Evolutionary conservation across 2,888 invertebrate species (phyloP).

Genomic region (Hydrotaea diabolus): DNA sequence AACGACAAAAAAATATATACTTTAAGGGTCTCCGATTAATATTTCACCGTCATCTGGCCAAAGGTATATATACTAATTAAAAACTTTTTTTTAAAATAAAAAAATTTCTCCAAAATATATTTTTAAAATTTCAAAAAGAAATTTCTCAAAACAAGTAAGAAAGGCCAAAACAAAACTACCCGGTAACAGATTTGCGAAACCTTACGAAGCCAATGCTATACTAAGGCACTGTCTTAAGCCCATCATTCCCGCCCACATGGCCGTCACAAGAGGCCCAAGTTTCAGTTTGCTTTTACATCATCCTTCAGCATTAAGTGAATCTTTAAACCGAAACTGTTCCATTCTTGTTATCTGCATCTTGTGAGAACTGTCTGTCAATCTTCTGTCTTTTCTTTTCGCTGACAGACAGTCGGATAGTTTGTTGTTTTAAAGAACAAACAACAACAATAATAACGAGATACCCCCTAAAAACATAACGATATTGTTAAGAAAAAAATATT

Average conservation of each 20-base stretch:
- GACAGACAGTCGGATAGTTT: slow-evolving; percentile 44
- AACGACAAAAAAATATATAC: too few species aligned
- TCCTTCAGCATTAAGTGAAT: slow-evolving; percentile 35
- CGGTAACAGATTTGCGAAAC: too few species aligned
- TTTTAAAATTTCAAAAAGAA: too few species aligned
- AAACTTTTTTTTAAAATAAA: too few species aligned
- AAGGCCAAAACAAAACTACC: too few species aligned
- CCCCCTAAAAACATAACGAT: neutral
- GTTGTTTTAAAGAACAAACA: slow-evolving; percentile 37
- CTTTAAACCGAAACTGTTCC: slow-evolving; percentile 16
- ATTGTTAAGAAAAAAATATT: slow-evolving; percentile 14
- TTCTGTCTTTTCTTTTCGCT: slow-evolving; percentile 31
- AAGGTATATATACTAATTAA: too few species aligned
- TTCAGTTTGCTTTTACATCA: neutral
- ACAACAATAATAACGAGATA: slow-evolving; percentile 20
- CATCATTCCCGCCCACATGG: neutral
- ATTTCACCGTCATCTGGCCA: too few species aligned
- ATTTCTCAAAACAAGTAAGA: too few species aligned
- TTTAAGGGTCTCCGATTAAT: too few species aligned
- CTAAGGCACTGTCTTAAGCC: too few species aligned
- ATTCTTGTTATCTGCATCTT: slow-evolving; percentile 32
- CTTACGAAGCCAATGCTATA: too few species aligned
- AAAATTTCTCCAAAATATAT: too few species aligned
- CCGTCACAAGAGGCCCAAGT: neutral
- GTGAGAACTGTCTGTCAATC: slow-evolving; percentile 45